A percentile compares a stretch with the other conserved stretches of the same genome.
These are phyloP conservation scores for Brachyptera risi DNA, from an alignment of 2,888 invertebrate genomes.

Conservation along the genomic window DNA sequence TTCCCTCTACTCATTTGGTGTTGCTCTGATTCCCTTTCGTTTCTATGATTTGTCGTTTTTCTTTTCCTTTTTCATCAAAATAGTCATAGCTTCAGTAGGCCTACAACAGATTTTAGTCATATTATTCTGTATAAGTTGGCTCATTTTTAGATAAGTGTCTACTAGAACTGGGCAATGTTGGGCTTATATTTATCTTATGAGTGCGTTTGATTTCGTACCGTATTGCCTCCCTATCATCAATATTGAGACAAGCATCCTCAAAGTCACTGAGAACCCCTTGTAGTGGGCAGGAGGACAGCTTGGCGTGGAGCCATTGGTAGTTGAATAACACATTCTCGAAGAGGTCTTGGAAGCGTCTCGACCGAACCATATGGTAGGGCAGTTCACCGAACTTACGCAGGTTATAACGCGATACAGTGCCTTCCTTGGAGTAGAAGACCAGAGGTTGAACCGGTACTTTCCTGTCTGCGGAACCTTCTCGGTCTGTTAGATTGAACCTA, in stretches of 20 bases:
- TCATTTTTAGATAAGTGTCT: too few relatives aligned
- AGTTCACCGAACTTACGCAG: slow-evolving; percentile 94
- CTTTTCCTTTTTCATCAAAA: too few relatives aligned
- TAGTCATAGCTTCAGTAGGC: too few relatives aligned
- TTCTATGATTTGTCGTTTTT: too few relatives aligned
- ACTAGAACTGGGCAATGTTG: too few relatives aligned
- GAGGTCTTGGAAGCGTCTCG: slow-evolving; percentile 84
- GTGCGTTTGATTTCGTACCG: slow-evolving; percentile 48
- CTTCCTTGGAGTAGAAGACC: slow-evolving; percentile 87
- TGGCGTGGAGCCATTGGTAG: slow-evolving; percentile 96
- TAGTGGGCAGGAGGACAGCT: slow-evolving; percentile 89
- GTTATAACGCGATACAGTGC: slow-evolving; percentile 85
- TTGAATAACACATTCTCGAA: slow-evolving; percentile 93
- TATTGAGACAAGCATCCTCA: slow-evolving; percentile 83
- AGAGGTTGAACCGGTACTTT: slow-evolving; percentile 94
- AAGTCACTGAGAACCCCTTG: slow-evolving; percentile 94
- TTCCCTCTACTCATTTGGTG: too few relatives aligned
- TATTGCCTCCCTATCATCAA: slow-evolving; percentile 75
- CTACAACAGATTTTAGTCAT: too few relatives aligned
- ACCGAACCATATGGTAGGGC: slow-evolving; percentile 90
- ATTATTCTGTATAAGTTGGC: too few relatives aligned
- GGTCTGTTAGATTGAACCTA: slow-evolving; percentile 76
- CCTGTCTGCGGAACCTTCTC: slow-evolving; percentile 84
- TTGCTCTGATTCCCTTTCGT: too few relatives aligned
- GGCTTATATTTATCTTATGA: too few relatives aligned